These are phyloP conservation scores for Listrodromus nycthemerus DNA, from an alignment of 2,888 invertebrate genomes.

Conservation along the genomic window DNA sequence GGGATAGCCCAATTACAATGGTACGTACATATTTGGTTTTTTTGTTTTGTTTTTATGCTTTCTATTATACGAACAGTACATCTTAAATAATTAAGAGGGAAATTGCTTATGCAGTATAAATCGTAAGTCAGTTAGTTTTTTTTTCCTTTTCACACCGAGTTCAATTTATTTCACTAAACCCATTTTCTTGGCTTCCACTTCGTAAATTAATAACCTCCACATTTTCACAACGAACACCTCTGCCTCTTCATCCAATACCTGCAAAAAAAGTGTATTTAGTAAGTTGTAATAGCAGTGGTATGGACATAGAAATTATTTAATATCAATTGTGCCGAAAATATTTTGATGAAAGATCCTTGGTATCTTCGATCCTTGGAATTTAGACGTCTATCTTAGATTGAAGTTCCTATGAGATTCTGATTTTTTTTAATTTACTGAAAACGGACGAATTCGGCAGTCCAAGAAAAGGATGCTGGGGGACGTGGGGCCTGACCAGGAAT, in stretches of 20 bases:
- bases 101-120: conserved; percentile 77
- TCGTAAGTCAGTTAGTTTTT: conserved; percentile 73
- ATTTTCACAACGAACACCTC: conserved; percentile 99
- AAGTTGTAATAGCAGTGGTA: not conserved
- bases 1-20: conserved; percentile 30
- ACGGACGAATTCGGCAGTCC: too few species aligned
- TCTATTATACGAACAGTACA: conserved; percentile 51
- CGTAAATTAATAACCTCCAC: conserved; percentile 99
- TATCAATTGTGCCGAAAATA: too few species aligned
- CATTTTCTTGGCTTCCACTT: conserved; percentile 99
- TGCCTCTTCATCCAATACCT: conserved; percentile 99
- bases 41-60: conserved; percentile 10
- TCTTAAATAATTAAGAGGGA: conserved; percentile 75
- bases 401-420: too few species aligned
- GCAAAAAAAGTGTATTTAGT: conserved; percentile 72
- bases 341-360: too few species aligned
- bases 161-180: conserved; percentile 91
- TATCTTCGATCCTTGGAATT: too few species aligned
- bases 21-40: conserved; percentile 37
- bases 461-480: too few species aligned
- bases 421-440: too few species aligned
- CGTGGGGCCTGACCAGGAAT: too few species aligned
- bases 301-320: too few species aligned
- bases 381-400: too few species aligned
- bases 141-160: conserved; percentile 63